A percentile compares a stretch with the other conserved stretches of the same genome.
Evolutionary conservation across 2,888 invertebrate species (phyloP).

Genomic region (Heliothis peltigera): DNA sequence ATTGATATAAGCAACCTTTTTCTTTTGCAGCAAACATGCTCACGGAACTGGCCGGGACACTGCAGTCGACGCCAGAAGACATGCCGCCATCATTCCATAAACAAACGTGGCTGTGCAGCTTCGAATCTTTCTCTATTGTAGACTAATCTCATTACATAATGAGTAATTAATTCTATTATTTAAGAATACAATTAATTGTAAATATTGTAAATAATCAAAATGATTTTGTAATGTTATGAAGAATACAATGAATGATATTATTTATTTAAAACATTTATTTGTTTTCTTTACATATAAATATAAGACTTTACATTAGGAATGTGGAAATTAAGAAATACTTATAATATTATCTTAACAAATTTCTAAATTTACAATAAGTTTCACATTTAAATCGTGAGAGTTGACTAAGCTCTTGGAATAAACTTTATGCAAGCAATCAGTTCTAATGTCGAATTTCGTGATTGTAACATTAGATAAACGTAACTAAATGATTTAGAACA

Average conservation of each 20-base stretch:
- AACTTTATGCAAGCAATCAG: conserved; percentile 6
- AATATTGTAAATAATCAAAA: conserved; percentile 63
- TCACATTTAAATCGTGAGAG: conserved; percentile 25
- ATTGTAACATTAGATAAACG: neutral
- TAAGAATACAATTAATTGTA: conserved; percentile 44
- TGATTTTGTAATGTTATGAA: conserved; percentile 49
- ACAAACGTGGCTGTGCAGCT: conserved; percentile 79
- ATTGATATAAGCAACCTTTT: no score
- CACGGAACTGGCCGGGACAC: conserved; percentile 72
- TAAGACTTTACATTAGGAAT: conserved; percentile 59
- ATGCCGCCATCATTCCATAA: conserved; percentile 73
- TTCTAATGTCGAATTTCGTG: conserved; percentile 15
- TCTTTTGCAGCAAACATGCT: conserved; percentile 77
- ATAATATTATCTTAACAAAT: conserved; percentile 22
- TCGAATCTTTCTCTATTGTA: conserved; percentile 73
- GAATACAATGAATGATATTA: conserved; percentile 58
- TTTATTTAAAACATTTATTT: conserved; percentile 59
- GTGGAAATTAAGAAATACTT: conserved; percentile 48
- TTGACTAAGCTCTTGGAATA: conserved; percentile 18
- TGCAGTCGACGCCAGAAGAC: conserved; percentile 77
- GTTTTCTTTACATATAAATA: conserved; percentile 50
- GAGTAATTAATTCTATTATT: conserved; percentile 27
- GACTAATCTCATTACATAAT: conserved; percentile 66
- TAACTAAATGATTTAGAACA: conserved; percentile 10
- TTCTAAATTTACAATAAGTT: conserved; percentile 23